Evolutionary conservation across 2,797 vertebrate genomes (phyloP), one percentile per base, ranked within the genome.

Genomic region (Chelon labrosus): DNA sequence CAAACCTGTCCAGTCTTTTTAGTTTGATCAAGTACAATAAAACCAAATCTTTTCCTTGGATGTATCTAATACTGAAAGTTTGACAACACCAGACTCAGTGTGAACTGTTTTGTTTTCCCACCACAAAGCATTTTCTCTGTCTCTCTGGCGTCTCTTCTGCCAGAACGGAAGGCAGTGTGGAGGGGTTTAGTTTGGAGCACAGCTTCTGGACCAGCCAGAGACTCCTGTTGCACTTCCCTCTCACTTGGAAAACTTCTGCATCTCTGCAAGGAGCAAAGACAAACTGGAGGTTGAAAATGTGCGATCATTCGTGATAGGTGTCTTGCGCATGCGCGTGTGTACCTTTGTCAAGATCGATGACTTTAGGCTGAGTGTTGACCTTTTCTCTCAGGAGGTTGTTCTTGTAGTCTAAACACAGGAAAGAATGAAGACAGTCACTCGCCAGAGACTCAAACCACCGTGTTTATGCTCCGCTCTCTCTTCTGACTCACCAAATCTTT

Each of bases 331-430:
- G 19, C 27, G 11, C 53, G 20, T 13, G 19, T 7, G 59, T 93
- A 99, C 97, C 98, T 95, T 94, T 96, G 92, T 98, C 97, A 83
- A 98, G 93, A 88, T 98, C 97, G 0, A 98, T 94, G 70, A 95
- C 92, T 92, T 99, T 98, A 25, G 96, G 91, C 58, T 90, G 76
- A 65, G 92, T 88, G 76, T 84, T 93, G 14, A 91, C 93, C 77
- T 93, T 95, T 90, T 98, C 98, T 90, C 96, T 98, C 81, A 98
- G 86, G 80, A 99, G 95, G 93, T 99, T 99, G 95, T 98, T 99
- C 91, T 98, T 99, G 92, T 95, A 98, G 92, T 97, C 98, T 99
- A 88, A 60, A 82, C 50, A 80, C 16, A 63, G 65, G 7, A 58
- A n/a, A 65, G 55, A 53, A 16, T 65, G 3, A 70, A 39, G 41